phyloP scores from a whole-genome alignment of 2,797 vertebrate species.

The Artibeus lituratus region DNA sequence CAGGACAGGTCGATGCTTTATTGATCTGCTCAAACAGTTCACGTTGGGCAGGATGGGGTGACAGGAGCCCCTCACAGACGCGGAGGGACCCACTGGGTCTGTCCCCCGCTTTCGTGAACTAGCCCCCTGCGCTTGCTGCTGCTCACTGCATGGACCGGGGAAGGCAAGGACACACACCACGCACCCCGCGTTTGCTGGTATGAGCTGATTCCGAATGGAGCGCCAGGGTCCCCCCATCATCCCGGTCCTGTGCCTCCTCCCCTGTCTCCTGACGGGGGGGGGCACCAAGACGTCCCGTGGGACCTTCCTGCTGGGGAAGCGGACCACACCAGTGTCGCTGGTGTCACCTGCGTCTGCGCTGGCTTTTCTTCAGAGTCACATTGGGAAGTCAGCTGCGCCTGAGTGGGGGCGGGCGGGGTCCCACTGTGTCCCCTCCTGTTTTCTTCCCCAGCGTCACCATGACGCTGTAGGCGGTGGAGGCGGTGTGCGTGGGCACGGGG shows the following conservation, averaged over 20 bases:
- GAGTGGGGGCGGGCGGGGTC: no score
- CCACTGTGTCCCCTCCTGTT: no score
- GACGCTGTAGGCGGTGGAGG: neutral
- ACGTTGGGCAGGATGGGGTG: neutral
- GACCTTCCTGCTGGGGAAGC: neutral
- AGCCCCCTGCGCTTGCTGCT: neutral
- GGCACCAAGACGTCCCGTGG: neutral
- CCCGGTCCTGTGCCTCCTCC: neutral
- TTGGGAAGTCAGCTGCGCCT: accelerated
- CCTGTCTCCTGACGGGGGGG: neutral
- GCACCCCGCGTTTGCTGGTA: no score
- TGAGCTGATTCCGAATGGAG: neutral
- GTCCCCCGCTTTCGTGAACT: neutral
- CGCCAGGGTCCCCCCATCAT: neutral
- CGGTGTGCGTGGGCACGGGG: accelerated
- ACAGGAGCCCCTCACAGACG: neutral
- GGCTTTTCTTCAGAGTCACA: neutral
- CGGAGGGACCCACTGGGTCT: neutral
- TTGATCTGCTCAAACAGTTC: neutral
- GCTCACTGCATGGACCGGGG: neutral
- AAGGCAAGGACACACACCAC: neutral
- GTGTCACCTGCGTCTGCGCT: neutral
- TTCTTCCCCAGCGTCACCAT: neutral
- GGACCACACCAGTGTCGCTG: neutral
- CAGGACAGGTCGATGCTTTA: neutral